These are phyloP conservation scores for Stichodactyla mertensii DNA, from an alignment of 64 coral and sea anemone genomes.

Conservation along the genomic window DNA sequence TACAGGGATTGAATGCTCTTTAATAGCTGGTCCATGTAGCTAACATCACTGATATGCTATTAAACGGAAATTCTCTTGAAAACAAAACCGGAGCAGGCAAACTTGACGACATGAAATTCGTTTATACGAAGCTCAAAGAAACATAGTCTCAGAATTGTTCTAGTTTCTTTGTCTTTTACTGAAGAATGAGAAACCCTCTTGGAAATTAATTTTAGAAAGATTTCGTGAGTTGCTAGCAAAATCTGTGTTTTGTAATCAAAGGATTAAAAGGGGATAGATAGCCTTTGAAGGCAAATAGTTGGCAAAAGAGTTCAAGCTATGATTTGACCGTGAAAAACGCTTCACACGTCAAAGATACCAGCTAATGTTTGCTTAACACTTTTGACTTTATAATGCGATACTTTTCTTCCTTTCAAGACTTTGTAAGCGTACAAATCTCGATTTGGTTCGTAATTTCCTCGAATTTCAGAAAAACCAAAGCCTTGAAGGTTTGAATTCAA, in stretches of 20 bases:
- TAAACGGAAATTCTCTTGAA: conserved; percentile 9
- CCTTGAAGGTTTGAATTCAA: conserved; percentile 10
- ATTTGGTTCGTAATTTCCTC: not conserved
- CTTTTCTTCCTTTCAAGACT: not conserved
- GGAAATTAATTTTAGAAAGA: not conserved
- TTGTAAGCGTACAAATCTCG: not conserved
- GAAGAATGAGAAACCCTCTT: not conserved
- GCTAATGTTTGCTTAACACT: conserved; percentile 1
- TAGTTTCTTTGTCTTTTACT: not conserved
- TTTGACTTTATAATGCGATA: not conserved
- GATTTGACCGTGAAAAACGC: conserved; percentile 1
- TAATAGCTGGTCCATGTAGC: not conserved
- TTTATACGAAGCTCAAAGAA: not conserved
- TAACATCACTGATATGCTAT: not conserved
- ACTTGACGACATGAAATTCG: not conserved
- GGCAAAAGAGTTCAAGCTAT: conserved; percentile 7
- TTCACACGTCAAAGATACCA: conserved; percentile 17
- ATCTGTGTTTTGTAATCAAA: not conserved
- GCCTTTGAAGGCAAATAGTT: not conserved
- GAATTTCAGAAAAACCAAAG: not conserved
- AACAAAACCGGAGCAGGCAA: not conserved
- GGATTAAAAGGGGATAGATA: not conserved
- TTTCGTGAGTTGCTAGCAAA: not conserved
- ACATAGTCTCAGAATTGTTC: not conserved
- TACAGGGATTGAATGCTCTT: conserved; percentile 9